Conservation (phyloP, 2,113 vertebrate genomes). For the Puffinus mauretanicus region DNA sequence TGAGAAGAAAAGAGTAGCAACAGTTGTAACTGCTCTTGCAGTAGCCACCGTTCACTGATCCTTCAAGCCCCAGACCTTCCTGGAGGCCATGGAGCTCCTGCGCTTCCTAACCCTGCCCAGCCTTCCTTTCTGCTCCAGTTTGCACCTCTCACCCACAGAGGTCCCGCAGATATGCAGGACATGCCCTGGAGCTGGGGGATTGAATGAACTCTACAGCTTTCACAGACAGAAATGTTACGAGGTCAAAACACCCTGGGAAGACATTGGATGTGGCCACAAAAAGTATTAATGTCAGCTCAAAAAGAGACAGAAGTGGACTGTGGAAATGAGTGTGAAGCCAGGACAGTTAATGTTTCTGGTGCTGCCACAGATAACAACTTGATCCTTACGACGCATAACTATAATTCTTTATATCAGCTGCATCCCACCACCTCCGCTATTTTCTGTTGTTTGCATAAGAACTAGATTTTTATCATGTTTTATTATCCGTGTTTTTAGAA, state of each 20-base stretch:
- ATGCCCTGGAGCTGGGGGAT: background rate
- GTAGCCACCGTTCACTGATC: background rate
- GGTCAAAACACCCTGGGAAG: background rate
- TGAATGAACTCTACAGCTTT: background rate
- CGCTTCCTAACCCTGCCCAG: background rate
- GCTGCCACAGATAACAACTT: background rate
- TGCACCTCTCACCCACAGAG: background rate
- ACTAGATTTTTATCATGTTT: background rate
- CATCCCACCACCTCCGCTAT: background rate
- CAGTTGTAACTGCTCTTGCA: background rate
- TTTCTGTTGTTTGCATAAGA: background rate
- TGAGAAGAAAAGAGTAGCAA: background rate
- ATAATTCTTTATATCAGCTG: background rate
- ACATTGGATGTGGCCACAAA: background rate
- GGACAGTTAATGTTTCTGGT: background rate
- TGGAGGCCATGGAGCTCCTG: background rate
- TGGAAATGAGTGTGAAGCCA: background rate
- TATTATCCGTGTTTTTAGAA: background rate
- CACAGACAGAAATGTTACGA: background rate
- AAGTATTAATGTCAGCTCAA: background rate
- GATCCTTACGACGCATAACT: background rate
- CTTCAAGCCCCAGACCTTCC: background rate
- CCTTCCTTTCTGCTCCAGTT: background rate
- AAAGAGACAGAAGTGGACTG: background rate
- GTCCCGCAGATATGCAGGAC: background rate